Percentiles rank a stretch among this genome's conserved stretches.
Conservation (phyloP, 1,140 invertebrate genomes). For the Drosophila nebulosa region DNA sequence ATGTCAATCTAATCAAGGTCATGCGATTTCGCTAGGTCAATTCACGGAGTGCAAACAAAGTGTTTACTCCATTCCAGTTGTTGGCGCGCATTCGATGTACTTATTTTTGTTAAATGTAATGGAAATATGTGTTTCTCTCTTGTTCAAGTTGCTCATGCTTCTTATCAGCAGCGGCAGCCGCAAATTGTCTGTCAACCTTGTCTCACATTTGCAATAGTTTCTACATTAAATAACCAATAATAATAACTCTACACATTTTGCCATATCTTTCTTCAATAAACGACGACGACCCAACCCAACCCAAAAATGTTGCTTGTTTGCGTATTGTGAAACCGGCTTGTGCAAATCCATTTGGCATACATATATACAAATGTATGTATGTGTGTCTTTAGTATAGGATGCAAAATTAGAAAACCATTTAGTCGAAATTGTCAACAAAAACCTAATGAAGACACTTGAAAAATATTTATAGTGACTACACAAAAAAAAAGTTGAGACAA, state of each 20-base stretch:
- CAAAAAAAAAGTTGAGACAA: too few species aligned
- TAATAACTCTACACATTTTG: not conserved
- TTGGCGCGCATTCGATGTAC: too few species aligned
- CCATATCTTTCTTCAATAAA: not conserved
- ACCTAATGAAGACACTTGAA: not conserved
- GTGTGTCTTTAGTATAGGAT: not conserved
- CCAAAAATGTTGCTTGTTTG: not conserved
- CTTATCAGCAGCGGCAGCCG: not conserved
- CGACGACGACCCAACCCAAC: not conserved
- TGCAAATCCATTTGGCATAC: not conserved
- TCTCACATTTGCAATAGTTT: not conserved
- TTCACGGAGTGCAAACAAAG: constrained; percentile 1
- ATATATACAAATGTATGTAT: too few species aligned
- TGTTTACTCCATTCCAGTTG: too few species aligned
- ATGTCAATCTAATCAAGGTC: not conserved
- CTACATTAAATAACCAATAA: not conserved
- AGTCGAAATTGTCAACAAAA: not conserved
- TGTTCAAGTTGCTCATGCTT: not conserved
- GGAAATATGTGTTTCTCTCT: constrained; percentile 2
- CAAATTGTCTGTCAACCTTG: not conserved
- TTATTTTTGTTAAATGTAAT: constrained; percentile 36
- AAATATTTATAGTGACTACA: not conserved
- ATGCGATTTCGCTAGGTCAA: not conserved
- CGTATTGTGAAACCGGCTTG: not conserved
- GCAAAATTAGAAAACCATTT: not conserved